These are phyloP conservation scores for Pholis gunnellus DNA, from an alignment of 2,113 vertebrate species.

Conservation along the genomic window DNA sequence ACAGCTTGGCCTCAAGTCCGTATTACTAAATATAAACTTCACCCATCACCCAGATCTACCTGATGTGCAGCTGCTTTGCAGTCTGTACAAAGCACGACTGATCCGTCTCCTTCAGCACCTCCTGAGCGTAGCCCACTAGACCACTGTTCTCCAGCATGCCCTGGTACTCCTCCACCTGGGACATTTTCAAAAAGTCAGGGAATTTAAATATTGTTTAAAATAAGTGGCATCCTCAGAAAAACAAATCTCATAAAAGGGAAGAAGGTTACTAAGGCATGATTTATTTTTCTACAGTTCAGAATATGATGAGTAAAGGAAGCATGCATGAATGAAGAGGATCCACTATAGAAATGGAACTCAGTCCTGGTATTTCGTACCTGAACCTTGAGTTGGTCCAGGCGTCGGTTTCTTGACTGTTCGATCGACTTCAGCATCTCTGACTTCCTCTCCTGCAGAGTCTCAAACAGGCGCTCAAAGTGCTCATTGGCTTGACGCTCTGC, in stretches of 20 bases:
- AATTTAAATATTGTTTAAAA: neutral
- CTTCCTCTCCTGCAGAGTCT: constrained; percentile 91
- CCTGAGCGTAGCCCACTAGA: constrained; percentile 96
- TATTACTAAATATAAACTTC: neutral
- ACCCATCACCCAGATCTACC: constrained; percentile 81
- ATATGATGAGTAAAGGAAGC: neutral
- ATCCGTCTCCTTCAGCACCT: constrained; percentile 97
- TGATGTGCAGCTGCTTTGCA: constrained; percentile 94
- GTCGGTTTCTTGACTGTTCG: constrained; percentile 86
- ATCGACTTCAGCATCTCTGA: constrained; percentile 90
- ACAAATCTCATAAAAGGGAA: neutral
- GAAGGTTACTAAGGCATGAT: neutral
- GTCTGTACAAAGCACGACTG: constrained; percentile 98
- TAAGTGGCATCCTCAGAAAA: neutral
- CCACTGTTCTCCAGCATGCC: constrained; percentile 98
- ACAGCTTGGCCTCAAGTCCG: neutral
- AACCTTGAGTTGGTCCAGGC: constrained; percentile 87
- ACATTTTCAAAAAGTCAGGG: neutral
- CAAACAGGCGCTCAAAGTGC: constrained; percentile 91
- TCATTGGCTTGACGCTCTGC: constrained; percentile 88
- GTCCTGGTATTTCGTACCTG: constrained; percentile 75
- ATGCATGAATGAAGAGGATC: neutral
- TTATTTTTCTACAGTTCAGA: neutral
- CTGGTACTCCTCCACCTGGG: constrained; percentile 92
- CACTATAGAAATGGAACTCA: neutral